A percentile compares a stretch with the other conserved stretches of the same genome.
Evolutionary conservation across 2,113 vertebrate species (phyloP).

Genomic region (Clarias batrachus): DNA sequence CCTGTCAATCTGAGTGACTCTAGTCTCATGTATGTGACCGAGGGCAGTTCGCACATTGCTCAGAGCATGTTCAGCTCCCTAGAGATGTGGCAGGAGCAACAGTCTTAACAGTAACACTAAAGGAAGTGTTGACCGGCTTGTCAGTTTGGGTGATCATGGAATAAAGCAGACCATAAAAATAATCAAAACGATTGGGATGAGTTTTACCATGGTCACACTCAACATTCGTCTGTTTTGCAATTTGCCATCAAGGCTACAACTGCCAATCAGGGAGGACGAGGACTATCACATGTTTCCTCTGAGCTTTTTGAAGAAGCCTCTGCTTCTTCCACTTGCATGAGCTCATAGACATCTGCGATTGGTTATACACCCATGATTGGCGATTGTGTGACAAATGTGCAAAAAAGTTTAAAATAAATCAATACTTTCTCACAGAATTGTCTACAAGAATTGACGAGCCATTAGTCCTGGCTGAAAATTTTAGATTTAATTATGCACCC

Average conservation of each 20-base stretch:
- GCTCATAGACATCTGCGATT: no score
- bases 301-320: no score
- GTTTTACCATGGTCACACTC: neutral
- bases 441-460: neutral
- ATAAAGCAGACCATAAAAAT: neutral
- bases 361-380: no score
- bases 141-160: neutral
- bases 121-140: neutral
- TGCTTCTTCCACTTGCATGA: no score
- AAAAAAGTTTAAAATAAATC: no score
- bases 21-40: neutral
- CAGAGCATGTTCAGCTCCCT: neutral
- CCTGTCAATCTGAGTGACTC: neutral
- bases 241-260: no score
- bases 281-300: no score
- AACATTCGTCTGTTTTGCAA: no score
- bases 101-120: neutral
- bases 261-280: no score
- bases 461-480: neutral
- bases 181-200: neutral
- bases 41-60: neutral
- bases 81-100: neutral
- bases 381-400: no score
- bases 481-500: neutral
- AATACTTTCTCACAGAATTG: no score